These are phyloP conservation scores for Neopipo cinnamomea DNA, from an alignment of 2,113 vertebrate genomes.

Conservation along the genomic window DNA sequence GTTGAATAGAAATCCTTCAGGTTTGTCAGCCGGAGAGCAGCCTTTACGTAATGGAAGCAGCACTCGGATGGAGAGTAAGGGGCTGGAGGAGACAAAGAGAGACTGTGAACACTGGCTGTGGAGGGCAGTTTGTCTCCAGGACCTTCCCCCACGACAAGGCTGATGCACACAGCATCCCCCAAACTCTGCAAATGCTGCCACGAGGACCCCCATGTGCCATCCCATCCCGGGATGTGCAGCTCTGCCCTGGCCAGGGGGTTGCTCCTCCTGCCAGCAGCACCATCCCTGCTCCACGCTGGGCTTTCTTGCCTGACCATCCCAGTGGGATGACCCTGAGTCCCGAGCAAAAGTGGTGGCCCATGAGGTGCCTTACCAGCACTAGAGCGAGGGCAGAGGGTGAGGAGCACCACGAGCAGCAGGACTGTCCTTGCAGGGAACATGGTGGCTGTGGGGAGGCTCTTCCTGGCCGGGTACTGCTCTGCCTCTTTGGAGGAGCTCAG, in stretches of 20 bases:
- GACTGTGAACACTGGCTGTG: neutral
- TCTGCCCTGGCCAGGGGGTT: neutral
- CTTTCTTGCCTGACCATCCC: neutral
- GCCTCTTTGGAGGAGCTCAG: neutral
- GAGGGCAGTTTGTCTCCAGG: neutral
- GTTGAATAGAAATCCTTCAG: neutral
- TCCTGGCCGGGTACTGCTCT: neutral
- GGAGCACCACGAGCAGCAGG: neutral
- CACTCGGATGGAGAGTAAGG: fast-evolving
- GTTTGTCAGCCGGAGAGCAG: fast-evolving
- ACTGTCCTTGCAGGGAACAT: neutral
- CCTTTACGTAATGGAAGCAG: fast-evolving
- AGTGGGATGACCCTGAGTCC: fast-evolving
- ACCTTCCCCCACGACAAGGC: too few species aligned
- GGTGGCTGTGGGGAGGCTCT: neutral
- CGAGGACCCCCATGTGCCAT: too few species aligned
- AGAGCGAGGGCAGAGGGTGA: fast-evolving
- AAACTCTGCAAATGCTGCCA: neutral
- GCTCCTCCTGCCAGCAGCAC: neutral
- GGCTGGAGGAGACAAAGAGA: neutral
- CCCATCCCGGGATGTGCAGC: neutral
- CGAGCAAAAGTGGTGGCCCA: fast-evolving
- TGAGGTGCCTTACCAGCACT: neutral
- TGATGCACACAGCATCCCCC: neutral
- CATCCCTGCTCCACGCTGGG: fast-evolving